phyloP scores from a whole-genome alignment of 2,797 vertebrate genomes.

The Anniella stebbinsi region DNA sequence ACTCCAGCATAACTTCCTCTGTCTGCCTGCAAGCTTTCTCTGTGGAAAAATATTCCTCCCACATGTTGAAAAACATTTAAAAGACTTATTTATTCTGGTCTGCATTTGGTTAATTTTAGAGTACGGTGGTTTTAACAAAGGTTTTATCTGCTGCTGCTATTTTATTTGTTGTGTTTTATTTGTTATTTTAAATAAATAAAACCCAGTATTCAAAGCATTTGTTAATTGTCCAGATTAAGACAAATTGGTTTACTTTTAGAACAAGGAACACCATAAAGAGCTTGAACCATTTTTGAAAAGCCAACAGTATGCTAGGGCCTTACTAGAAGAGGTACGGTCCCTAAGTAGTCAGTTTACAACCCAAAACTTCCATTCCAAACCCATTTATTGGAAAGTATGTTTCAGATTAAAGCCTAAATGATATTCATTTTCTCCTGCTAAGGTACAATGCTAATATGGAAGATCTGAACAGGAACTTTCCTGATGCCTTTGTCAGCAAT shows the following conservation, averaged over 20 bases:
- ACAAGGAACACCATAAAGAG: neutral
- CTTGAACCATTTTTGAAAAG: neutral
- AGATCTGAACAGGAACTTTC: conserved; percentile 96
- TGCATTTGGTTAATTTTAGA: neutral
- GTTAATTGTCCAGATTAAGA: neutral
- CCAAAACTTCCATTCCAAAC: neutral
- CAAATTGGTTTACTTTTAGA: neutral
- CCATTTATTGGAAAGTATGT: neutral
- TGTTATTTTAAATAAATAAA: neutral
- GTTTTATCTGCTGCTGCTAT: no score
- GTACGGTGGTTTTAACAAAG: no score
- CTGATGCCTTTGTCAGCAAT: conserved; percentile 84
- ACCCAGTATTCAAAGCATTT: neutral
- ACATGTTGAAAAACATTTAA: neutral
- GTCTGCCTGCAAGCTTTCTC: neutral
- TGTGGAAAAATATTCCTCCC: neutral
- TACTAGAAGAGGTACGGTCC: neutral
- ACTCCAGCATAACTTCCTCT: neutral
- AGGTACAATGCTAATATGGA: conserved; percentile 87
- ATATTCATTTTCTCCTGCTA: conserved; percentile 57
- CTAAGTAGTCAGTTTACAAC: neutral
- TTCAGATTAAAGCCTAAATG: neutral
- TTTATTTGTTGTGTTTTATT: no score
- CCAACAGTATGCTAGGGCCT: neutral
- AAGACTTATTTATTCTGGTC: neutral